phyloP scores from a whole-genome alignment of 1,140 invertebrate species.

The Leptinotarsa texana region DNA sequence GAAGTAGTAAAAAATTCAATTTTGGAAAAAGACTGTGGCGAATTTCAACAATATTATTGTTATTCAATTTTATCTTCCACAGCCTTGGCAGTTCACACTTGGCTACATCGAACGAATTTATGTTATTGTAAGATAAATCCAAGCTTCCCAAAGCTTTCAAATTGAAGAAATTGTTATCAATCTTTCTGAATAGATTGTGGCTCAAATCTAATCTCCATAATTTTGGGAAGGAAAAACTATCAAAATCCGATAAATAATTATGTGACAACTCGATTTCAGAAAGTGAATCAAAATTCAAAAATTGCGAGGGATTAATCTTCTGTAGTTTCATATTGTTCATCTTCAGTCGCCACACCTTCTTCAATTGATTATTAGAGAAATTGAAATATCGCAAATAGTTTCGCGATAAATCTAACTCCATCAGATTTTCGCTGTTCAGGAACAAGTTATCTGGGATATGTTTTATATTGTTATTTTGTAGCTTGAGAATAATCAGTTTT shows the following conservation, averaged over 20 bases:
- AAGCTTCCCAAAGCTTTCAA: constrained; percentile 10
- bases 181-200: not conserved
- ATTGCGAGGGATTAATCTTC: not conserved
- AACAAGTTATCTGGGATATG: not conserved
- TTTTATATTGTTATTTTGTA: not conserved
- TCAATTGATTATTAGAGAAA: not conserved
- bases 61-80: constrained; percentile 11
- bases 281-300: not conserved
- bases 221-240: not conserved
- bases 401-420: not conserved
- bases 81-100: not conserved
- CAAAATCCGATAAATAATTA: not conserved
- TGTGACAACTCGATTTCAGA: constrained; percentile 7
- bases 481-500: not conserved
- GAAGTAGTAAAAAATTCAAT: not conserved
- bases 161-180: not conserved
- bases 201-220: constrained; percentile 11
- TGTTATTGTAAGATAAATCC: constrained; percentile 10
- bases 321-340: too few relatives aligned
- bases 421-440: not conserved
- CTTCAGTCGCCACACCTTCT: not conserved
- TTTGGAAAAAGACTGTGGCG: not conserved
- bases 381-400: constrained; percentile 1
- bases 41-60: not conserved
- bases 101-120: not conserved